Conservation (phyloP, 2,888 invertebrate species). For the Panopea generosa region DNA sequence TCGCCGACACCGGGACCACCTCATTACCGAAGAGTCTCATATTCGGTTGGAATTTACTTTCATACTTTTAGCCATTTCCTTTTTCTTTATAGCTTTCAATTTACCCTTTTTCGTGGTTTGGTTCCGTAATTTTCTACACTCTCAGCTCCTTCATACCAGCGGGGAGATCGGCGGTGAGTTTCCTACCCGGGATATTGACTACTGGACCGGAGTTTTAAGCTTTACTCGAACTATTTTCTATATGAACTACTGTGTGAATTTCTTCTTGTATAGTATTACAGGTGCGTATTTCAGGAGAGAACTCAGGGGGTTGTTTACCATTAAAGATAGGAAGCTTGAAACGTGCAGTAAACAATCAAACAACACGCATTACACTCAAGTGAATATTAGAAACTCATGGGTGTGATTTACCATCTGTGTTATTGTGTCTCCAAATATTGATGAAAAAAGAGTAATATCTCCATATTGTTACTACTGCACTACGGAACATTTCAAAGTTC, state of each 20-base stretch:
- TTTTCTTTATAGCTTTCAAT: conserved; percentile 80
- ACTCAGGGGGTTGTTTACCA: conserved; percentile 59
- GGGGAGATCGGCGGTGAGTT: conserved; percentile 9
- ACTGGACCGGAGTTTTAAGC: conserved; percentile 68
- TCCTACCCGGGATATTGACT: conserved; percentile 43
- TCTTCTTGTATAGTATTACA: conserved; percentile 81
- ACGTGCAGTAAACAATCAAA: conserved; percentile 1
- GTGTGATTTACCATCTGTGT: too few species aligned
- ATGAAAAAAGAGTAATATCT: too few species aligned
- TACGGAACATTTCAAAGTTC: too few species aligned
- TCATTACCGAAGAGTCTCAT: conserved; percentile 75
- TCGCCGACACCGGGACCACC: conserved; percentile 55
- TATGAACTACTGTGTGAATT: conserved; percentile 82
- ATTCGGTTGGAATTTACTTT: conserved; percentile 81
- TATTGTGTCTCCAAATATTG: too few species aligned
- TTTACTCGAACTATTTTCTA: conserved; percentile 79
- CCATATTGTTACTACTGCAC: too few species aligned
- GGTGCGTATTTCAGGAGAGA: conserved; percentile 80
- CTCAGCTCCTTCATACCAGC: neutral
- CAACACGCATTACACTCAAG: conserved; percentile 32
- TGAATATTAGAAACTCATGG: conserved; percentile 27
- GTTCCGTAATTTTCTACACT: conserved; percentile 65
- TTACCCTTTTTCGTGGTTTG: conserved; percentile 80
- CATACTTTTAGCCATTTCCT: conserved; percentile 79
- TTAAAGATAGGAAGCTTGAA: neutral